Evolutionary conservation across 2,797 vertebrate species (phyloP), one percentile per base, ranked within the genome.

Genomic region (Euphonia xanthogaster): DNA sequence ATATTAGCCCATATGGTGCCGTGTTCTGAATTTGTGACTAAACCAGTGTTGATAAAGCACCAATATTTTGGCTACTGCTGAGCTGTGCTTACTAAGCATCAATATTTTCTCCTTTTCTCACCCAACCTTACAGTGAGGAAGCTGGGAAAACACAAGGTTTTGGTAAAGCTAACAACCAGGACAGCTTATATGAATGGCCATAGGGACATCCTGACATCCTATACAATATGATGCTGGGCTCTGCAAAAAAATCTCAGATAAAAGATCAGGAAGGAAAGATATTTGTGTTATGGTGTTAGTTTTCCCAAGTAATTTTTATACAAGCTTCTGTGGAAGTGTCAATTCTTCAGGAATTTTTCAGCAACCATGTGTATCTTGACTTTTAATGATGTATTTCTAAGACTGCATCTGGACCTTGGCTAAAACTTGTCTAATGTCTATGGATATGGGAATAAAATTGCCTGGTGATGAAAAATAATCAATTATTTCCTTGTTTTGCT

Each of bases 301-400:
- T 19, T 67, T 61, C 54, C 30, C 40, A 61, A 35, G 10, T 35
- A 54, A 37, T 6, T 4, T 33, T 45, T 42, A 33, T 15, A 11
- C 0, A 0, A 44, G 3, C 9, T 54, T 50, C 44, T 1, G 4
- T 58, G 23, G 28, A 78, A 66, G 4, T 25, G 67, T 45, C 3
- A 53, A 1, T 67, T 78, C 23, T 66, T 79, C 68, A 83, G n/a
- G 31, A 79, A 48, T 71, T 75, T 8, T 7, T 45, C 31, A 53
- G 20, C 42, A 63, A 9, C 7, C 12, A 18, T 33, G 4, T 39
- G 2, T 20, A 13, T 31, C 14, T 21, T 47, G 31, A 51, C 18
- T 68, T 92, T 57, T 27, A 40, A 50, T 19, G 1, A 42, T n/a
- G 23, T 5, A 13, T 68, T 68, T 68, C 37, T 55, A 63, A 84